A percentile compares a stretch with the other conserved stretches of the same genome.
Evolutionary conservation across 2,888 invertebrate genomes (phyloP).

Genomic region (Thecocarcelia acutangulata): DNA sequence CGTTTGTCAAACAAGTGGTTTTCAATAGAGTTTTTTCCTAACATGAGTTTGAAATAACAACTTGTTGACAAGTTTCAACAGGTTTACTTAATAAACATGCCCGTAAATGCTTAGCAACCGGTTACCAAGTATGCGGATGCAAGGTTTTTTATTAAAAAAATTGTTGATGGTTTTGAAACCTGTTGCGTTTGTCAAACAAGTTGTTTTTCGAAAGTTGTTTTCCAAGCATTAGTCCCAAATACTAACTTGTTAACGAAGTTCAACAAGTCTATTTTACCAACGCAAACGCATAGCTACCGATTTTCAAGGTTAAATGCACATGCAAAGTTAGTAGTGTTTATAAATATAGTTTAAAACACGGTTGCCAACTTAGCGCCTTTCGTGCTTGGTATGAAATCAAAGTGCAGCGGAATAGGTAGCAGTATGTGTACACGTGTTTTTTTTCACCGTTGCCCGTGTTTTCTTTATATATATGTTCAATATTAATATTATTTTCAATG

Average conservation of each 20-base stretch:
- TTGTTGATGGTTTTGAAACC: no score
- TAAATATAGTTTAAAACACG: no score
- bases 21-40: constrained; percentile 1
- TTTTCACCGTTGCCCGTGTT: no score
- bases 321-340: no score
- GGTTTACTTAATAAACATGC: background rate
- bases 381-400: no score
- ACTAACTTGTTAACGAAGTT: background rate
- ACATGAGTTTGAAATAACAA: background rate
- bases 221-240: background rate
- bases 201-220: background rate
- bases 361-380: no score
- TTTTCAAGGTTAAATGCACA: background rate
- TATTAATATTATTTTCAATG: no score
- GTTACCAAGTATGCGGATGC: background rate
- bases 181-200: constrained; percentile 3
- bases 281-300: constrained; percentile 2
- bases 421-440: no score
- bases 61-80: constrained; percentile 12
- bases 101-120: constrained; percentile 5
- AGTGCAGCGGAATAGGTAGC: no score
- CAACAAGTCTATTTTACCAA: constrained; percentile 1
- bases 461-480: no score
- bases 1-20: background rate
- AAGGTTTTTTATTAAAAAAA: no score